phyloP scores from a whole-genome alignment of 2,888 invertebrate species.

The Loripinus fragilis region DNA sequence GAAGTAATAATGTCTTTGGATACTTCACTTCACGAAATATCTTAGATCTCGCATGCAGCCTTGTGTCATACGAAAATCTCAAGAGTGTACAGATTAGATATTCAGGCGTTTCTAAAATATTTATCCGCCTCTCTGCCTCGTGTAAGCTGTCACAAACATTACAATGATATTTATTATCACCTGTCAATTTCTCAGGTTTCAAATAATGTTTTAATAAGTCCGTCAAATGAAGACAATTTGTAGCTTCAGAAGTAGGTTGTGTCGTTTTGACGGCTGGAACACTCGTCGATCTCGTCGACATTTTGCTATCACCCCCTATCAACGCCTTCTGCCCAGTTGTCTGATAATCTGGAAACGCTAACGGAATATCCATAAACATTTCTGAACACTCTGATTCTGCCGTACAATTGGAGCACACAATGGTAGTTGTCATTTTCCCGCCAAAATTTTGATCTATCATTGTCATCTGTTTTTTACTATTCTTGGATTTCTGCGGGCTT shows the following conservation, averaged over 20 bases:
- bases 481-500: conserved; percentile 11
- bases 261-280: not conserved
- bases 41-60: conserved; percentile 90
- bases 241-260: not conserved
- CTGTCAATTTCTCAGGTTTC: conserved; percentile 90
- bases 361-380: conserved; percentile 89
- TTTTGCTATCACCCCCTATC: conserved; percentile 59
- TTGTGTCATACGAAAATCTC: conserved; percentile 91
- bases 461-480: conserved; percentile 60
- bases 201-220: conserved; percentile 90
- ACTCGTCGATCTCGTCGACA: conserved; percentile 36
- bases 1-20: conserved; percentile 80
- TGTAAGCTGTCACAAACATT: conserved; percentile 89
- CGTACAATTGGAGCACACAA: conserved; percentile 90
- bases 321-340: conserved; percentile 53
- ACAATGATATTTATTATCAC: conserved; percentile 93
- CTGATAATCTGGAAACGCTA: conserved; percentile 81
- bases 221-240: conserved; percentile 86
- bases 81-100: conserved; percentile 92
- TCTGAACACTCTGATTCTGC: conserved; percentile 90
- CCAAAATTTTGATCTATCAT: conserved; percentile 90
- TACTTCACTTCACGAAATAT: conserved; percentile 86
- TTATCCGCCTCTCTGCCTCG: conserved; percentile 90
- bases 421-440: conserved; percentile 90
- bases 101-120: conserved; percentile 89